phyloP scores from a whole-genome alignment of 2,113 vertebrate species.

The Gnathonemus longibarbis region DNA sequence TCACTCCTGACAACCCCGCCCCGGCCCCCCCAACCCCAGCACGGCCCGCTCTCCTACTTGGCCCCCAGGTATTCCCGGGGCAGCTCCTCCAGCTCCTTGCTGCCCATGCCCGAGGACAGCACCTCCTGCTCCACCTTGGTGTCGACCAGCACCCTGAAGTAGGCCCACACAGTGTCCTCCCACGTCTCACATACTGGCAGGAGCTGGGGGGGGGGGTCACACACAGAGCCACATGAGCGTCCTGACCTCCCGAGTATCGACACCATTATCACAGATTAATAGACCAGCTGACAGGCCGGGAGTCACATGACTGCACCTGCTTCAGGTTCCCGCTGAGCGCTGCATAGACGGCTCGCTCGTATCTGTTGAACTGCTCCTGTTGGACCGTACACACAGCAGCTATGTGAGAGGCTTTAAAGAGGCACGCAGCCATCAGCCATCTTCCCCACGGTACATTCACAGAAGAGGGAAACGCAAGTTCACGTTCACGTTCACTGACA shows the following conservation, averaged over 20 bases:
- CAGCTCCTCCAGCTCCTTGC: constrained; percentile 75
- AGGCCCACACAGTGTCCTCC: constrained; percentile 94
- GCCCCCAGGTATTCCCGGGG: constrained; percentile 84
- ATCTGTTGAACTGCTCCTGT: constrained; percentile 82
- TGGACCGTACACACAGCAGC: neutral
- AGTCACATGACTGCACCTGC: constrained; percentile 62
- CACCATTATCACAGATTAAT: neutral
- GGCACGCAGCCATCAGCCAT: neutral
- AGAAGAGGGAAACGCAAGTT: neutral
- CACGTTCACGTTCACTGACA: neutral
- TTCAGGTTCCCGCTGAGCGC: constrained; percentile 91
- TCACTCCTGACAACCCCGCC: neutral
- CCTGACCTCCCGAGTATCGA: neutral
- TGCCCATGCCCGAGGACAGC: constrained; percentile 69
- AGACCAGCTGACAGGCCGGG: neutral
- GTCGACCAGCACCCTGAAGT: constrained; percentile 94
- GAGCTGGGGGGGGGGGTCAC: constrained; percentile 54
- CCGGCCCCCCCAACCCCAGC: neutral
- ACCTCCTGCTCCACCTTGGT: constrained; percentile 90
- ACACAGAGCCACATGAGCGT: neutral
- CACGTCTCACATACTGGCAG: constrained; percentile 89
- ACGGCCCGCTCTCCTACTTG: constrained; percentile 63
- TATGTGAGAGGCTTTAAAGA: neutral
- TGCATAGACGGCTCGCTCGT: constrained; percentile 89
- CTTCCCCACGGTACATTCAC: neutral